Evolutionary conservation across 2,113 vertebrate species (phyloP).

Genomic region (Pagrus major): DNA sequence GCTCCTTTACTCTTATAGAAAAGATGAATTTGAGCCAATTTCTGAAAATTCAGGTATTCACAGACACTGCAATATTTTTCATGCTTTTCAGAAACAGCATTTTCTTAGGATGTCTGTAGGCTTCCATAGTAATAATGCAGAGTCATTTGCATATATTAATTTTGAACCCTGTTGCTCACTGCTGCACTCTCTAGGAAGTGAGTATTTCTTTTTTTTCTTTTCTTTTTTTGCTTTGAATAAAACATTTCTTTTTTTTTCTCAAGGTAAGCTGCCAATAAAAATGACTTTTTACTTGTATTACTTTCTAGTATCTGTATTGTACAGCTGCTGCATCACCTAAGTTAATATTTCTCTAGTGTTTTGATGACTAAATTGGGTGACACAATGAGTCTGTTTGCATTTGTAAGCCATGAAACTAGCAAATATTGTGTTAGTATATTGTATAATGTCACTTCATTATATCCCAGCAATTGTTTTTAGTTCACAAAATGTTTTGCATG

Average conservation of each 20-base stretch:
- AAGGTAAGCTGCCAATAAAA: neutral
- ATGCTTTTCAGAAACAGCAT: neutral
- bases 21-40: neutral
- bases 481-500: neutral
- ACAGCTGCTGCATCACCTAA: neutral
- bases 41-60: neutral
- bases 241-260: neutral
- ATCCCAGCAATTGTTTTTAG: conserved; percentile 1
- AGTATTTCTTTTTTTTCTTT: no score
- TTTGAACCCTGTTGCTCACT: neutral
- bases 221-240: neutral
- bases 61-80: neutral
- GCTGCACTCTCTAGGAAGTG: neutral
- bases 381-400: neutral
- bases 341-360: neutral
- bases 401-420: neutral
- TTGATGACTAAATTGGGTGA: no score
- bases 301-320: neutral
- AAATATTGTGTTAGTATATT: neutral
- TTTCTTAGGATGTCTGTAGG: neutral
- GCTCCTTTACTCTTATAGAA: neutral
- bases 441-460: neutral
- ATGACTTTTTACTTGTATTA: neutral
- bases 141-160: neutral
- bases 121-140: neutral